Base-by-base conservation (phyloP, 2,888 invertebrate species). In the Phyllotreta cruciferae region DNA sequence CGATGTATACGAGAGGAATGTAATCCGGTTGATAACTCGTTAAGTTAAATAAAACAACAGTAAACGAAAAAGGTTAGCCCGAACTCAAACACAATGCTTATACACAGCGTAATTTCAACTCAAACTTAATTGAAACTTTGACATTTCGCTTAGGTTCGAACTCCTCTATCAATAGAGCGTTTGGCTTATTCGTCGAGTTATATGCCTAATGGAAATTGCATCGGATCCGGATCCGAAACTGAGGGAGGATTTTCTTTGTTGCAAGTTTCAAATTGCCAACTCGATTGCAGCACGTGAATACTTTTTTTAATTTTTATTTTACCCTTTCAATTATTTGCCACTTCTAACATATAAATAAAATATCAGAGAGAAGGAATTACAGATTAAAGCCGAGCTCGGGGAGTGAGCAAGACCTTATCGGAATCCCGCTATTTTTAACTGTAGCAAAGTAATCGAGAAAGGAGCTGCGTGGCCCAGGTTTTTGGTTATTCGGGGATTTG, bases 81-180 rank as follows among this genome's bases (percentile, higher is more conserved):
- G 14, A 44, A 44, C 44, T 24, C 24, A 24, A 24, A 24, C 24
- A 44, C 44, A 44, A 44, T n/a, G 10, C 44, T 7, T n/a, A 44
- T 44, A 44, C 10, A n/a, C 44, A 7, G 44, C 9, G 44, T 44
- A 44, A 44, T 44, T 44, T 14, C 14, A 44, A 44, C 44, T 44
- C 10, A 44, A 44, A 44, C 10, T 44, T 44, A 44, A 44, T 44
- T 44, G 44, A 44, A 44, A 44, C 11, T 44, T 44, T n/a, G 44
- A 44, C 44, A 41, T 41, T 41, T 41, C 41, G 41, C 41, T 44
- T 44, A 13, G 14, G 11, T 44, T 44, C 44, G 44, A 44, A 44
- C 44, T 44, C 10, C 44, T 7, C 10, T 14, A 44, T 44, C 44
- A 44, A 44, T 44, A 44, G 10, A 44, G 14, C 44, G 14, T 11